phyloP scores from a whole-genome alignment of 2,113 vertebrate species.

The Trochalopteron elliotii region DNA sequence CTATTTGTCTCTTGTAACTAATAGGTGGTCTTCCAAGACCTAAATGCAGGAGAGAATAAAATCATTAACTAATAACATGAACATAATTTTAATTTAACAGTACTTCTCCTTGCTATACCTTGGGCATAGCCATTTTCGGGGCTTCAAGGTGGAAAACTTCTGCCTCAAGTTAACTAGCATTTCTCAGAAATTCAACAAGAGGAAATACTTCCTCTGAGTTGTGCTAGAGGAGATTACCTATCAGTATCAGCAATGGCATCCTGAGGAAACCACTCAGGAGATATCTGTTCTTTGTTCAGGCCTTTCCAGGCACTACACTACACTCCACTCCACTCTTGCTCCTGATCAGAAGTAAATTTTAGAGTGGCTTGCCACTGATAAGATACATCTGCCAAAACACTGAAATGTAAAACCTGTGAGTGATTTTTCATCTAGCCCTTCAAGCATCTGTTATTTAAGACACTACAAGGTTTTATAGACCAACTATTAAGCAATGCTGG shows the following conservation, averaged over 20 bases:
- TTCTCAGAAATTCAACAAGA: background rate
- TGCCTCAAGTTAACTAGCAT: background rate
- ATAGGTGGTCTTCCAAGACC: slow-evolving; percentile 80
- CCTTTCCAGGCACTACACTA: background rate
- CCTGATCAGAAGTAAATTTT: background rate
- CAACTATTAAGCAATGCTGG: background rate
- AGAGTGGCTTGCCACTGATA: background rate
- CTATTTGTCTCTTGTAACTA: slow-evolving; percentile 77
- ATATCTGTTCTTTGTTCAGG: background rate
- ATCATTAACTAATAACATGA: background rate
- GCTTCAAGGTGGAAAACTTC: background rate
- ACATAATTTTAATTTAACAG: background rate
- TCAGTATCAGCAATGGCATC: background rate
- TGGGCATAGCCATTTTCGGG: background rate
- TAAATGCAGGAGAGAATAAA: background rate
- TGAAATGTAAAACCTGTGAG: background rate
- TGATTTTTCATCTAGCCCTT: background rate
- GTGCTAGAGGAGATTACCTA: background rate
- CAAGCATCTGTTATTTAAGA: background rate
- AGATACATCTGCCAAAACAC: background rate
- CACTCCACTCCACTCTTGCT: background rate
- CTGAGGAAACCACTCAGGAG: background rate
- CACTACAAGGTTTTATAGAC: background rate
- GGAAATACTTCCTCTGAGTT: background rate
- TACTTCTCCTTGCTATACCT: background rate